phyloP scores from a whole-genome alignment of 1,140 invertebrate species.

The Vanessa tameamea region DNA sequence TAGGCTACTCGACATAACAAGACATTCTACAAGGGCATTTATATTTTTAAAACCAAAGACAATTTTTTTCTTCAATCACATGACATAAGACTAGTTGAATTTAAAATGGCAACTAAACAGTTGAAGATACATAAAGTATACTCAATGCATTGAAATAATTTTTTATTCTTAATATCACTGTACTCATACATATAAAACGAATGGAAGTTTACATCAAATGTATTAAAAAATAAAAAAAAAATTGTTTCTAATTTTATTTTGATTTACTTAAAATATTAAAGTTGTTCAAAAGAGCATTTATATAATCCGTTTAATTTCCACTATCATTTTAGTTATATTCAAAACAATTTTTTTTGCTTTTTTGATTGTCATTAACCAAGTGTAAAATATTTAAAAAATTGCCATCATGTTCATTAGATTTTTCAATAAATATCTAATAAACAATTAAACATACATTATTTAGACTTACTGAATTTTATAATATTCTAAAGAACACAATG shows the following conservation, averaged over 20 bases:
- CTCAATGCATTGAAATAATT: conserved; percentile 10
- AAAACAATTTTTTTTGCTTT: not conserved
- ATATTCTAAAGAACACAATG: conserved; percentile 10
- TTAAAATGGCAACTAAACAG: conserved; percentile 19
- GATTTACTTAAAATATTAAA: not conserved
- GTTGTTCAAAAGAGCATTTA: not conserved
- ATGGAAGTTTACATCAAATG: conserved; percentile 28
- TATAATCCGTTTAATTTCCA: not conserved
- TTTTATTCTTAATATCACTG: conserved; percentile 22
- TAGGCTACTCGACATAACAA: not conserved
- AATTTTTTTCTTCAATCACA: not conserved
- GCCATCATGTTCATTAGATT: too few relatives aligned
- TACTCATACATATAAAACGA: conserved; percentile 10
- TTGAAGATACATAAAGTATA: conserved; percentile 9
- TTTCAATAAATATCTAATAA: not conserved
- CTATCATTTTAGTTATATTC: not conserved
- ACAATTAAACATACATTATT: not conserved
- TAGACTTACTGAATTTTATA: conserved; percentile 13
- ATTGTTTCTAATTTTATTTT: not conserved
- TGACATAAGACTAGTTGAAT: conserved; percentile 12
- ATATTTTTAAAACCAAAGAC: conserved; percentile 7
- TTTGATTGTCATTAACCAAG: not conserved
- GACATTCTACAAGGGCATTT: not conserved
- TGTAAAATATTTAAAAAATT: not conserved
- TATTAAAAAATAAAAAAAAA: conserved; percentile 18